Evolutionary conservation across 1,140 invertebrate species (phyloP), one percentile per base, ranked within the genome.

Genomic region (Metaphire vulgaris): DNA sequence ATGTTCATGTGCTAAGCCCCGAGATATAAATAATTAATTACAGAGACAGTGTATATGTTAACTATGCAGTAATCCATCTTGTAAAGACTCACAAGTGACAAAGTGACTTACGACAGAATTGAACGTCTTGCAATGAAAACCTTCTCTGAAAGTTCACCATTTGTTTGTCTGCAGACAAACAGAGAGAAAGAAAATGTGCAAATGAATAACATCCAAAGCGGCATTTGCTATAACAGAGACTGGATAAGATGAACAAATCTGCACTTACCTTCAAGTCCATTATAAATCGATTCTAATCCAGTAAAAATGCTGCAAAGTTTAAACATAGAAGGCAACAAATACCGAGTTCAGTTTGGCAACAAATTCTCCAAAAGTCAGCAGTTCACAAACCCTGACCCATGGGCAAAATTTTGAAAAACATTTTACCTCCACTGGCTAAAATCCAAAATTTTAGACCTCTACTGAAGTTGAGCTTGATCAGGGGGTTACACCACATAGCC

Each of bases 111-210:
- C 31, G 69, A 76, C 1, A 94, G 85, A 28, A 91, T 84, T 0
- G 92, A 94, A 80, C 91, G 89, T 74, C 92, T 87, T 16, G 87
- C 80, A 6, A 89, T 81, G 83, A 93, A 95, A 73, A 90, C 88
- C 83, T 91, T 91, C 29, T 90, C 89, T 32, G 88, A 88, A 0
- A 88, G 81, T 33, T 83, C 79, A 41, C 83, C 81, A 70, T 82
- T 76, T 76, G 82, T 80, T 79, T 82, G 78, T 31, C 81, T 83
- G 78, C 33, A 82, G 82, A 64, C 74, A 56, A 70, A 30, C 68
- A 34, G 14, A 56, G 26, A 70, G 16, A 70, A 28, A 1, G 21
- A n/a, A n/a, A n/a, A n/a, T n/a, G n/a, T n/a, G n/a, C n/a, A n/a
- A 1, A 21, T 33, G 30, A 28, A 28, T 69, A 31, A 15, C 12